Conservation (phyloP, 2,888 invertebrate genomes). For the Scrobipalpa atriplicella region DNA sequence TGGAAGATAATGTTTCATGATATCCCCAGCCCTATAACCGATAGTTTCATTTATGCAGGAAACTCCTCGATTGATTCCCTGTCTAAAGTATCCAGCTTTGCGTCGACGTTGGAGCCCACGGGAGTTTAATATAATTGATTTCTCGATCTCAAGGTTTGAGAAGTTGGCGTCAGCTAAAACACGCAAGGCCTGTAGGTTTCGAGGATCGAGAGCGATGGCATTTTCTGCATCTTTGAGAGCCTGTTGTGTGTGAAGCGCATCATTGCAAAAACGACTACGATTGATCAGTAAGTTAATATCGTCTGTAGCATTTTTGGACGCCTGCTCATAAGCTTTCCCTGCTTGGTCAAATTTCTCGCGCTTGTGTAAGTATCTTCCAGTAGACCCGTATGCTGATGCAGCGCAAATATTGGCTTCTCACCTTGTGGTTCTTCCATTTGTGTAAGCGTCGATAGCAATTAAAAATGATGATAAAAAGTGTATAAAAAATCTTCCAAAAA, state of each 20-base stretch:
- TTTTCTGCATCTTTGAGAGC: constrained; percentile 72
- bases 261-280: constrained; percentile 71
- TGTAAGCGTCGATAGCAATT: neutral
- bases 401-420: constrained; percentile 58
- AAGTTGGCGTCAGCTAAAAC: constrained; percentile 76
- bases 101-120: constrained; percentile 61
- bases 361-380: constrained; percentile 67
- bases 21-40: constrained; percentile 67
- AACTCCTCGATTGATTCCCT: constrained; percentile 71
- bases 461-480: neutral
- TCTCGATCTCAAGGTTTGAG: constrained; percentile 74
- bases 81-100: constrained; percentile 72
- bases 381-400: constrained; percentile 70
- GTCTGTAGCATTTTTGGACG: constrained; percentile 59
- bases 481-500: neutral
- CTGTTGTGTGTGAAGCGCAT: constrained; percentile 70
- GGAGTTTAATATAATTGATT: constrained; percentile 70
- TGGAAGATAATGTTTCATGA: constrained; percentile 71
- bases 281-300: constrained; percentile 68
- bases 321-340: constrained; percentile 70
- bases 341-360: constrained; percentile 75
- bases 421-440: neutral
- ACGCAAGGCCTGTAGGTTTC: constrained; percentile 69
- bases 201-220: constrained; percentile 68
- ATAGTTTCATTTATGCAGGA: constrained; percentile 77